Percentiles rank a stretch among this genome's conserved stretches.
phyloP scores from a whole-genome alignment of 2,888 invertebrate species.

The Tridacna crocea region DNA sequence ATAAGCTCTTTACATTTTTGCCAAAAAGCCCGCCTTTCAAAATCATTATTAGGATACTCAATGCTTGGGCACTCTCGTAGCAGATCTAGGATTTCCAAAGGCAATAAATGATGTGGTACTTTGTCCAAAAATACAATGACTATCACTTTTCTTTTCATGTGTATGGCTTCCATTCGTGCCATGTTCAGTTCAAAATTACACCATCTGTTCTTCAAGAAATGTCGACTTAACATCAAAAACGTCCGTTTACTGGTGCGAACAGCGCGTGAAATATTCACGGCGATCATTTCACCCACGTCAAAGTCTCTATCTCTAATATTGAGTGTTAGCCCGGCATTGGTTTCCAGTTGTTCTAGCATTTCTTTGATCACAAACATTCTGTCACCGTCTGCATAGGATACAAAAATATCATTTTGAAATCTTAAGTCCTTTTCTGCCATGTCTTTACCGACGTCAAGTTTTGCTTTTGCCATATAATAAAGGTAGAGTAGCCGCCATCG shows the following conservation, averaged over 20 bases:
- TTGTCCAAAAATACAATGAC: slow-evolving; percentile 56
- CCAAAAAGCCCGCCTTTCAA: slow-evolving; percentile 43
- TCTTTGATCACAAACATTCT: slow-evolving; percentile 50
- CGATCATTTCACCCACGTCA: slow-evolving; percentile 62
- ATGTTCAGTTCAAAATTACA: slow-evolving; percentile 71
- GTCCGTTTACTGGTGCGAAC: slow-evolving; percentile 67
- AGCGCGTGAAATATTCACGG: slow-evolving; percentile 64
- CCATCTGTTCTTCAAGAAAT: slow-evolving; percentile 64
- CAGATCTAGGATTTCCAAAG: slow-evolving; percentile 44
- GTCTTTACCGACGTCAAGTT: slow-evolving; percentile 26
- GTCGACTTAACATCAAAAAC: slow-evolving; percentile 60
- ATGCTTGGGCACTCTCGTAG: slow-evolving; percentile 44
- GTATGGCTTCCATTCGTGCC: slow-evolving; percentile 62
- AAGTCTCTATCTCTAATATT: slow-evolving; percentile 65
- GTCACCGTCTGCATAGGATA: slow-evolving; percentile 67
- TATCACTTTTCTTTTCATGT: slow-evolving; percentile 53
- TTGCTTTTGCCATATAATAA: slow-evolving; percentile 58
- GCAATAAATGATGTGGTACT: slow-evolving; percentile 49
- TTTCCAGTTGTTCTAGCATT: slow-evolving; percentile 59
- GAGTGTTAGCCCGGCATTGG: slow-evolving; percentile 31
- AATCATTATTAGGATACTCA: slow-evolving; percentile 40
- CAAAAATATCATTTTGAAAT: slow-evolving; percentile 66
- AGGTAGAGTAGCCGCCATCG: slow-evolving; percentile 55
- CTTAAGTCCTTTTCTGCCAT: slow-evolving; percentile 30
- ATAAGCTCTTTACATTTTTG: slow-evolving; percentile 42